phyloP scores from a whole-genome alignment of 2,113 vertebrate genomes.

The Rutilus rutilus region DNA sequence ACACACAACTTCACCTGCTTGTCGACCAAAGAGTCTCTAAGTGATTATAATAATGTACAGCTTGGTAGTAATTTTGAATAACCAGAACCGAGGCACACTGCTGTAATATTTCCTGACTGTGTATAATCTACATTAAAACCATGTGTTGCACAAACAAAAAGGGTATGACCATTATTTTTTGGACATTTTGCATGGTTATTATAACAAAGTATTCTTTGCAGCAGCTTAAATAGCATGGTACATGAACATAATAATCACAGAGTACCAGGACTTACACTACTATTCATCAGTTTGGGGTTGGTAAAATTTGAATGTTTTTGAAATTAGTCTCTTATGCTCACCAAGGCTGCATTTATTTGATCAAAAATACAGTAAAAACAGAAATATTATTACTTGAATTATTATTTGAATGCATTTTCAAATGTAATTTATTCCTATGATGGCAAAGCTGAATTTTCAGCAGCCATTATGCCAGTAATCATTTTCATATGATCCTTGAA shows the following conservation, averaged over 20 bases:
- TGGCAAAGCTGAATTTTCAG: background rate
- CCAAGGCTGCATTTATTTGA: background rate
- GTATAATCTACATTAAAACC: background rate
- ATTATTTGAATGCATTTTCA: background rate
- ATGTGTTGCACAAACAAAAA: background rate
- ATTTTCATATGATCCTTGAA: background rate
- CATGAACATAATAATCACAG: background rate
- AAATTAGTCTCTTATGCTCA: background rate
- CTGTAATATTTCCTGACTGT: background rate
- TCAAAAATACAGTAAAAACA: background rate
- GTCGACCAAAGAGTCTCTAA: constrained; percentile 8
- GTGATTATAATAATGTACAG: background rate
- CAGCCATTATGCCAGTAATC: background rate
- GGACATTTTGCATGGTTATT: background rate
- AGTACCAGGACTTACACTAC: background rate
- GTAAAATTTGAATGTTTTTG: background rate
- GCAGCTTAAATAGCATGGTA: background rate
- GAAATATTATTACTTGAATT: background rate
- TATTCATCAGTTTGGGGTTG: background rate
- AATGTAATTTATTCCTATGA: too few relatives aligned
- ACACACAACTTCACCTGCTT: constrained; percentile 16
- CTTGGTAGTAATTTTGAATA: constrained; percentile 1
- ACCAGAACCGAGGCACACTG: background rate
- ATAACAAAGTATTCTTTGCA: background rate
- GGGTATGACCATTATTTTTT: background rate